These are phyloP conservation scores for Tilapia sparmanii DNA, from an alignment of 2,113 vertebrate genomes.

Conservation along the genomic window DNA sequence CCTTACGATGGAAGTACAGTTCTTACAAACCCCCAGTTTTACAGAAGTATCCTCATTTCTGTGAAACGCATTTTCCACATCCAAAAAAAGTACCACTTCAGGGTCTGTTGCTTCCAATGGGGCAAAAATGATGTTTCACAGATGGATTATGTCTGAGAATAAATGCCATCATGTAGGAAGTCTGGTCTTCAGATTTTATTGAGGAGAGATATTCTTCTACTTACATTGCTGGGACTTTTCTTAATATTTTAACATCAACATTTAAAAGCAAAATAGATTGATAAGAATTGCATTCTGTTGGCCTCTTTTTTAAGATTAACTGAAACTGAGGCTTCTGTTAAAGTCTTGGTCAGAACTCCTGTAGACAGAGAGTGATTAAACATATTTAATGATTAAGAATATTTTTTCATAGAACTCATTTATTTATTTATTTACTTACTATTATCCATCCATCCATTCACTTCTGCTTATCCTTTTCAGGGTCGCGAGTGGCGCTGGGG, in stretches of 20 bases:
- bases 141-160: not conserved
- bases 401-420: not conserved
- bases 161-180: not conserved
- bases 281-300: not conserved
- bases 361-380: not conserved
- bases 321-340: not conserved
- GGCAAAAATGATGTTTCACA: not conserved
- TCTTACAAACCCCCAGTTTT: not conserved
- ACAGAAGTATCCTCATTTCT: not conserved
- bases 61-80: not conserved
- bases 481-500: not conserved
- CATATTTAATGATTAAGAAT: not conserved
- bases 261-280: not conserved
- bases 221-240: not conserved
- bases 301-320: not conserved
- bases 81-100: not conserved
- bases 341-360: not conserved
- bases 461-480: not conserved
- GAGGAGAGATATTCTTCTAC: not conserved
- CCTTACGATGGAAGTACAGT: accelerated
- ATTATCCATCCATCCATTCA: not conserved
- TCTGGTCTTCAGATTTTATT: not conserved
- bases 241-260: not conserved
- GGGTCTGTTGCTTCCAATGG: not conserved
- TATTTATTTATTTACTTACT: not conserved